Percentiles rank a stretch among this genome's conserved stretches.
Conservation (phyloP, 30 jellyfish, hydroid and myxozoan species). For the Hydra vulgaris region DNA sequence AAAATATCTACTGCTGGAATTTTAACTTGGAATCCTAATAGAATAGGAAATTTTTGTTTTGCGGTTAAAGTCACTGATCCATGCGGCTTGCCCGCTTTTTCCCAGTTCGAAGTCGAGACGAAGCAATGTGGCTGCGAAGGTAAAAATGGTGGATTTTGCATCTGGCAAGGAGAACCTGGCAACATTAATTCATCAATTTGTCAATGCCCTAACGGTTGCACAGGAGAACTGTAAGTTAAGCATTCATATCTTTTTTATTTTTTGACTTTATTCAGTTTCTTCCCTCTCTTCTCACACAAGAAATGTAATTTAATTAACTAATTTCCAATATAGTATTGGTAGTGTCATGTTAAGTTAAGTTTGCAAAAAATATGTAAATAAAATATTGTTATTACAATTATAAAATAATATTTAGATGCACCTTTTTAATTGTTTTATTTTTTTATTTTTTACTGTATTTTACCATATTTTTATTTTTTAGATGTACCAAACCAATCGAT, state of each 20-base stretch:
- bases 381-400: no score
- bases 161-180: slow-evolving; percentile 16
- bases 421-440: no score
- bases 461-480: no score
- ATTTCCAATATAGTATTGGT: no score
- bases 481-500: background rate
- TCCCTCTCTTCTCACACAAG: background rate
- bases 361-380: no score
- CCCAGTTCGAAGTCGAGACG: slow-evolving; percentile 19
- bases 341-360: no score
- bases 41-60: slow-evolving; percentile 7
- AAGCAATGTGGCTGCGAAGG: slow-evolving; percentile 43
- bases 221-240: slow-evolving; percentile 46
- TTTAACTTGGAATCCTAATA: slow-evolving; percentile 34
- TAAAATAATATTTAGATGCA: no score
- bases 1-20: slow-evolving; percentile 36
- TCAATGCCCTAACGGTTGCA: slow-evolving; percentile 55
- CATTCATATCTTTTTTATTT: background rate
- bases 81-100: slow-evolving; percentile 36
- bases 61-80: slow-evolving; percentile 34
- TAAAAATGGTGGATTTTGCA: slow-evolving; percentile 32
- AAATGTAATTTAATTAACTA: no score
- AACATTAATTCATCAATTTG: slow-evolving; percentile 19
- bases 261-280: no score
- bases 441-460: background rate